A percentile compares a stretch with the other conserved stretches of the same genome.
Conservation (phyloP, 2,113 vertebrate species). For the Scartelaos histophorus region DNA sequence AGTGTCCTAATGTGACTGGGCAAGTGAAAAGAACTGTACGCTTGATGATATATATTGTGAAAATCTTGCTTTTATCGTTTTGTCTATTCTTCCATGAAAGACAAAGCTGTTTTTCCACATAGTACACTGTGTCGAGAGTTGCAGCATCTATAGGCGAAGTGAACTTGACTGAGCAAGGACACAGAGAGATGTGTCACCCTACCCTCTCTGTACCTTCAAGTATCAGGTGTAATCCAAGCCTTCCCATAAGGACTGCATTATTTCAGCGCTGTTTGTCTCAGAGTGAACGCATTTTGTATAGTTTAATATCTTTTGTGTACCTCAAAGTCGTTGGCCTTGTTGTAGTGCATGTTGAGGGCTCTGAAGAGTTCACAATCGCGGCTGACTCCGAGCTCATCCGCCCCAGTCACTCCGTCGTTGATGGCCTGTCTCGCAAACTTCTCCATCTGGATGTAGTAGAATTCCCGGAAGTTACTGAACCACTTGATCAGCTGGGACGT, state of each 20-base stretch:
- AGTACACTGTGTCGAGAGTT: not conserved
- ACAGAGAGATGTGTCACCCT: constrained; percentile 41
- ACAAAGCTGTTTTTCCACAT: not conserved
- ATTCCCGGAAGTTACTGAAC: constrained; percentile 99
- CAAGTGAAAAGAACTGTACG: too few species aligned
- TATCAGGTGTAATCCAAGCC: constrained; percentile 39
- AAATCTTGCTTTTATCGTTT: not conserved
- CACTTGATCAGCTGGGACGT: constrained; percentile 99
- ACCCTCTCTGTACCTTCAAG: constrained; percentile 38
- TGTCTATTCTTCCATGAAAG: not conserved
- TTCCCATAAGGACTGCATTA: constrained; percentile 4
- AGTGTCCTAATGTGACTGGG: too few species aligned
- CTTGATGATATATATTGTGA: not conserved
- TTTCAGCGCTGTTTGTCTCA: constrained; percentile 7
- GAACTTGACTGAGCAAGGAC: constrained; percentile 52
- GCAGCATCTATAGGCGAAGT: constrained; percentile 40
- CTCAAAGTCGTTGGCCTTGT: constrained; percentile 99
- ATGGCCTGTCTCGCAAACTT: constrained; percentile 97
- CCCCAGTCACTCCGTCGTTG: constrained; percentile 91
- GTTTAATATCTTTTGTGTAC: constrained; percentile 68
- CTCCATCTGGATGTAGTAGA: constrained; percentile 99
- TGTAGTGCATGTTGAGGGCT: constrained; percentile 99
- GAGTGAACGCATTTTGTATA: not conserved
- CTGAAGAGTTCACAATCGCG: constrained; percentile 97
- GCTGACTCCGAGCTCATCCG: constrained; percentile 91